Conservation (phyloP, 2,888 invertebrate species). For the Monoplex corrugatus region DNA sequence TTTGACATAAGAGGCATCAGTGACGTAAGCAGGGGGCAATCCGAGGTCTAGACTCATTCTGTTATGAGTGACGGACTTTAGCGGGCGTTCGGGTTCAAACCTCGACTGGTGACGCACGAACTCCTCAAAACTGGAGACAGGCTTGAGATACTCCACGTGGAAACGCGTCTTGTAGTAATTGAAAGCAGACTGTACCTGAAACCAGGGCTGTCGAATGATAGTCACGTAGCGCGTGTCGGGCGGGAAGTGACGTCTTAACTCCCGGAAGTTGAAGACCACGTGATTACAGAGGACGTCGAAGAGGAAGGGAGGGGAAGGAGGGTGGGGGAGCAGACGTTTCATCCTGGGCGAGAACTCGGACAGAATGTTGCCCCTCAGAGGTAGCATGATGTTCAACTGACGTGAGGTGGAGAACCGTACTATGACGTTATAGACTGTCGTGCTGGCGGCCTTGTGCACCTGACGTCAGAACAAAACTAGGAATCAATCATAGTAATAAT, state of each 20-base stretch:
- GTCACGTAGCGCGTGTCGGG: constrained; percentile 62
- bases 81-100: constrained; percentile 55
- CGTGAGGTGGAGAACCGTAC: constrained; percentile 1
- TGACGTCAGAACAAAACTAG: neutral
- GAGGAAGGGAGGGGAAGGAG: neutral
- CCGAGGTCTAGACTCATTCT: constrained; percentile 44
- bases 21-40: neutral
- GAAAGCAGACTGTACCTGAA: constrained; percentile 59
- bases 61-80: constrained; percentile 37
- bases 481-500: too few species aligned
- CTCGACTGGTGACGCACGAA: constrained; percentile 58
- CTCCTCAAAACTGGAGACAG: constrained; percentile 53
- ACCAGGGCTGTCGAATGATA: constrained; percentile 65
- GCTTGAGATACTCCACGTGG: constrained; percentile 51
- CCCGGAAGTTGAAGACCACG: constrained; percentile 60
- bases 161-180: constrained; percentile 59
- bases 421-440: neutral
- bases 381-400: neutral
- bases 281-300: constrained; percentile 52
- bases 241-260: constrained; percentile 58
- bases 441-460: constrained; percentile 20
- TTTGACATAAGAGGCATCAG: neutral
- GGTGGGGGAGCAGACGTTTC: neutral
- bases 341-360: neutral
- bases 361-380: neutral